Conservation (phyloP, 2,113 vertebrate species). For the Apteryx owenii region DNA sequence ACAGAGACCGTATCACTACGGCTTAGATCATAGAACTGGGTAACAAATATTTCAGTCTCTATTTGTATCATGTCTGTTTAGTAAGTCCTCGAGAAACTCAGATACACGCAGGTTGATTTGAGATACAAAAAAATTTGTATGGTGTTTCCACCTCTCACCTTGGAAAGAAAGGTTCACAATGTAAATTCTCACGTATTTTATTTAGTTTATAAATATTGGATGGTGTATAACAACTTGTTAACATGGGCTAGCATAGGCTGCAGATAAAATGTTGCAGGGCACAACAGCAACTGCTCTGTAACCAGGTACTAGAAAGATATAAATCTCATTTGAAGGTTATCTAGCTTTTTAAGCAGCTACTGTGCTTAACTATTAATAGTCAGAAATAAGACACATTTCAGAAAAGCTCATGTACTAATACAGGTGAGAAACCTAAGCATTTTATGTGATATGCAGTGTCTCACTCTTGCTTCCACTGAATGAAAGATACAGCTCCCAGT, state of each 20-base stretch:
- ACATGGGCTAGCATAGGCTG: not conserved
- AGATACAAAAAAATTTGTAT: not conserved
- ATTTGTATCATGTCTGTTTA: conserved; percentile 32
- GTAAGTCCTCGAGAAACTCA: conserved; percentile 54
- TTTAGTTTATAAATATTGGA: not conserved
- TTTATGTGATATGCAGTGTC: not conserved
- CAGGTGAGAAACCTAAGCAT: rapidly evolving
- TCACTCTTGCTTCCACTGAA: not conserved
- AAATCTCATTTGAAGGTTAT: not conserved
- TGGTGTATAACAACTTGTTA: not conserved
- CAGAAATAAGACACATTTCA: not conserved
- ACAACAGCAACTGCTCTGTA: not conserved
- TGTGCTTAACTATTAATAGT: not conserved
- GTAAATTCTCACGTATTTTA: conserved; percentile 18
- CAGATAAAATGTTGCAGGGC: not conserved
- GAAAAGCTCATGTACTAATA: not conserved
- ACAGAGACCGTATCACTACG: conserved; percentile 14
- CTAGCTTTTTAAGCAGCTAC: not conserved
- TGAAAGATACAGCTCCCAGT: not conserved
- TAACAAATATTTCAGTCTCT: conserved; percentile 32
- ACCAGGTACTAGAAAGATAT: not conserved
- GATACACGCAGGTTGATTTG: not conserved
- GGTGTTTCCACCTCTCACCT: not conserved
- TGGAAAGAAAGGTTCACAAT: not conserved
- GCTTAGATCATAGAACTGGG: conserved; percentile 32